Base-by-base conservation (phyloP, 2,797 vertebrate genomes). In the Gephyroberyx darwinii region DNA sequence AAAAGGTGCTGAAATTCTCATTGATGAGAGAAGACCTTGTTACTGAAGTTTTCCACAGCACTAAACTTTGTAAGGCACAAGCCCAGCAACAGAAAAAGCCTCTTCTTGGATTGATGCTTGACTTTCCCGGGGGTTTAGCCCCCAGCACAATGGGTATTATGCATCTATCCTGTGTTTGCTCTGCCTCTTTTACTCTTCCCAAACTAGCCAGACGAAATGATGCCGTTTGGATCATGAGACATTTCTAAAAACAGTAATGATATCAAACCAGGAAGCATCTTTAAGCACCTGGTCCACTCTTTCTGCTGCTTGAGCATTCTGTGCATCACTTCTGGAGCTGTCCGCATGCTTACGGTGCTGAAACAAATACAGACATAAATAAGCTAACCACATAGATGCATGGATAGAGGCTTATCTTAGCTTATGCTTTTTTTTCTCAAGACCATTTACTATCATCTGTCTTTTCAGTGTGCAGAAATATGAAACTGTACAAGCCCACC, bases 281-380 rank as follows among this genome's bases (percentile, higher is more conserved):
- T 47, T 22, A 51, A 19, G 63, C 19, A 54, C 20, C n/a, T 39
- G 1, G 71, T 57, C n/a, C 33, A 30, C n/a, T 16, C 17, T 33
- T 26, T 69, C 19, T 8, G 9, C 48, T 45, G 50, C 74, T 63
- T 64, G 45, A 63, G 77, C 31, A 22, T 16, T 39, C 1, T 14
- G 37, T 60, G 43, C 78, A 68, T 45, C 43, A 16, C 14, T 0
- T 37, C 12, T 39, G 83, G 71, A 88, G 74, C 88, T 82, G 84
- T 88, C 77, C 82, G 76, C 63, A 47, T 58, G 68, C 30, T 71
- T 1, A 0, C 8, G 67, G 84, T 88, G 74, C 82, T 84, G 86
- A 88, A 86, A 82, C 54, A 19, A 45, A 60, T 65, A 60, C 55
- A 63, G 17, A 54, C 19, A 5, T 8, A 45, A 56, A 65, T 17